These are phyloP conservation scores for Aphelenchoides avenae DNA, from an alignment of 1,140 invertebrate genomes.

Conservation along the genomic window DNA sequence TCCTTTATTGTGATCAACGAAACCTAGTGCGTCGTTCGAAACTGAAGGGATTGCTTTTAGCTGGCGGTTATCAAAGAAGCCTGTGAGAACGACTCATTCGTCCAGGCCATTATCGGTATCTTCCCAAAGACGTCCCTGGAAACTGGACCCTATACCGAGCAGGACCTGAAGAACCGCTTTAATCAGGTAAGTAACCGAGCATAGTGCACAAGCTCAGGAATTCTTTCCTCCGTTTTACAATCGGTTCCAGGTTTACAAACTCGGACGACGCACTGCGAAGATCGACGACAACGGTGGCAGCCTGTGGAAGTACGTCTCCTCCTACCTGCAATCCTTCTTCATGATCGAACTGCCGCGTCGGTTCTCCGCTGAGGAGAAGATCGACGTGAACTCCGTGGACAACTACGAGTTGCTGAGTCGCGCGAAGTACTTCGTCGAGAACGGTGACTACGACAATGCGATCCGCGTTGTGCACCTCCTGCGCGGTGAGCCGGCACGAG, in stretches of 20 bases:
- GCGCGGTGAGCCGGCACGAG: constrained; percentile 70
- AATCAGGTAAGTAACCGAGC: constrained; percentile 66
- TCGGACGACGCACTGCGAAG: constrained; percentile 70
- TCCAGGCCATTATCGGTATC: constrained; percentile 70
- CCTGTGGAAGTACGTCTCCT: constrained; percentile 76
- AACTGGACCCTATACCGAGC: constrained; percentile 78
- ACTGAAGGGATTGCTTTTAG: constrained; percentile 9
- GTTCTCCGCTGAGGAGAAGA: constrained; percentile 47
- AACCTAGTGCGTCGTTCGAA: background rate
- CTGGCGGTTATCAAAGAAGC: constrained; percentile 49
- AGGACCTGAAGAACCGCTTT: constrained; percentile 77
- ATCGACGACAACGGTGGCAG: constrained; percentile 74
- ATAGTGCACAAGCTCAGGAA: constrained; percentile 24
- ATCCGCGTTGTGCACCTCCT: constrained; percentile 83
- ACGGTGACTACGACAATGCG: constrained; percentile 76
- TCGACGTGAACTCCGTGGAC: constrained; percentile 65
- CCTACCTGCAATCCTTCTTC: constrained; percentile 73
- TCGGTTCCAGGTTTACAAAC: constrained; percentile 46
- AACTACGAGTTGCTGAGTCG: constrained; percentile 81
- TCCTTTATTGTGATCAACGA: constrained; percentile 5
- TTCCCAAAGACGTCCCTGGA: constrained; percentile 73
- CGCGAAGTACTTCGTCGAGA: constrained; percentile 78
- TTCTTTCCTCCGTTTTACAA: constrained; percentile 30
- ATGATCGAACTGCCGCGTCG: constrained; percentile 63
- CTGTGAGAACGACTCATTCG: constrained; percentile 65